Conservation (phyloP, 2,888 invertebrate species). For the Cheilosia vernalis region DNA sequence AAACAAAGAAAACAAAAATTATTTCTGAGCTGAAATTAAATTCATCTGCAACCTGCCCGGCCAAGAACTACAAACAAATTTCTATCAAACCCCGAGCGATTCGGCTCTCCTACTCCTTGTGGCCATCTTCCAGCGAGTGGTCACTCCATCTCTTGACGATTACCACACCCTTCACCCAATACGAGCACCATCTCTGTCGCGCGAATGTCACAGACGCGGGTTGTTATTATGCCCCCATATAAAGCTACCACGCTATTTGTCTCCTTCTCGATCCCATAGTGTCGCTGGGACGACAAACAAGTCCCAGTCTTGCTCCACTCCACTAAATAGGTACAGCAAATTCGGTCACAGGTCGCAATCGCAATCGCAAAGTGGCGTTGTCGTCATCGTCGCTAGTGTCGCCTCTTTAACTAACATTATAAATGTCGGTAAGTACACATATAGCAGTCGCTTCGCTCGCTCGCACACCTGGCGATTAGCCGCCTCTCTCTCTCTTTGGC, state of each 20-base stretch:
- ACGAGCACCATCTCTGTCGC: slow-evolving; percentile 32
- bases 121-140: slow-evolving; percentile 27
- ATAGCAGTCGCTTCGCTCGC: slow-evolving; percentile 21
- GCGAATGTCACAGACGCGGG: slow-evolving; percentile 30
- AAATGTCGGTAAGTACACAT: slow-evolving; percentile 28
- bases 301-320: slow-evolving; percentile 15
- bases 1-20: not conserved
- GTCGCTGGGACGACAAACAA: slow-evolving; percentile 39
- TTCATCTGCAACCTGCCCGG: not conserved
- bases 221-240: not conserved
- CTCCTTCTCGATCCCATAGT: slow-evolving; percentile 53
- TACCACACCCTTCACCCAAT: slow-evolving; percentile 26
- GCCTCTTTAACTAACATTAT: slow-evolving; percentile 51
- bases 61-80: not conserved
- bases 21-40: slow-evolving; percentile 7
- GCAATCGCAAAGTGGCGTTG: no score
- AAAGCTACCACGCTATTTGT: slow-evolving; percentile 38
- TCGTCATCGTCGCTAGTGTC: slow-evolving; percentile 52
- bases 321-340: not conserved
- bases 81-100: not conserved
- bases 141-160: slow-evolving; percentile 1
- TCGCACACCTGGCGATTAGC: not conserved
- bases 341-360: slow-evolving; percentile 51
- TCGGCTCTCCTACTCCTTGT: not conserved
- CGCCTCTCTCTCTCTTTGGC: slow-evolving; percentile 49